Base-by-base conservation (phyloP, 1,140 invertebrate genomes). In the Tachypleus tridentatus region DNA sequence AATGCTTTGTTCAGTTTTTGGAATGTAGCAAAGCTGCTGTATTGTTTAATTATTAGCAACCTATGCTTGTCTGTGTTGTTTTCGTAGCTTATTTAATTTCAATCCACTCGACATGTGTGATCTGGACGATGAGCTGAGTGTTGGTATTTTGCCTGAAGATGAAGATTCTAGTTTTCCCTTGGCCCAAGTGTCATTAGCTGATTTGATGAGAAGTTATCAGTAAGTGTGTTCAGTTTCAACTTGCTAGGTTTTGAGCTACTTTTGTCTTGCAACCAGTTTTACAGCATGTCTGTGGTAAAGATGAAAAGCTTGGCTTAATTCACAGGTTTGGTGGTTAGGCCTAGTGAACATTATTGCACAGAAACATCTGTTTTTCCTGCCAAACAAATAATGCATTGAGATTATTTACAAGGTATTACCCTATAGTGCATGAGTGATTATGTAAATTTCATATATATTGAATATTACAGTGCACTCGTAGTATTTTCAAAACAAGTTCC, bases 61-160 rank as follows among this genome's bases (percentile, higher is more conserved):
- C 60, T 51, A 50, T 8, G 51, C 4, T 58, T 56, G 56, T 59
- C 48, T 64, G 50, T 61, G 11, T 59, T 62, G 58, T 66, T 63
- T 63, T 54, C 9, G 10, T 49, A 11, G 64, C 29, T 59, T 56
- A 57, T 57, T 51, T 59, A 52, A 50, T 64, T 62, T 29, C 29
- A 59, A 70, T 70, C 66, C 71, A 70, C 68, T 67, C 52, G 11
- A 49, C 56, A 59, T 67, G 73, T 75, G 29, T 29, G 29, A 29
- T 29, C 29, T 29, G 29, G 29, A 29, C 2, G 29, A 29, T 29
- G 72, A 75, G 74, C 74, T 60, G 5, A 59, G 5, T 51, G 50
- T 57, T 57, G 47, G 67, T 58, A 58, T 53, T 65, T 48, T n/a
- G 61, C 52, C 57, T 58, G 48, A 50, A 51, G 47, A 29, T 54